Base-by-base conservation (phyloP, 92 coral and sea anemone species). In the Desmophyllum pertusum region DNA sequence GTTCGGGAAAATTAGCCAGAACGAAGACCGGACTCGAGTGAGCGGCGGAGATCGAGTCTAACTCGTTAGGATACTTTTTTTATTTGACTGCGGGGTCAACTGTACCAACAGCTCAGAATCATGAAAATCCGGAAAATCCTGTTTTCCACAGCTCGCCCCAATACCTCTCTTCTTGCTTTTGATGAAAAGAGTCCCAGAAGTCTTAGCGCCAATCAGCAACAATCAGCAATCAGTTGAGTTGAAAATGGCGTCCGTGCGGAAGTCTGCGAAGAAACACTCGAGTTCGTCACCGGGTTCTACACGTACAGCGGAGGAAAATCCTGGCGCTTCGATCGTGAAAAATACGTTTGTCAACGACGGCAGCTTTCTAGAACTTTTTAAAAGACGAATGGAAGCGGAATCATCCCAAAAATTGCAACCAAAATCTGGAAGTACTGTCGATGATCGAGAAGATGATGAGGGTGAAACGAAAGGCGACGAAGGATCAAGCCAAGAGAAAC, bases 331-430 rank as follows among this genome's bases (percentile, higher is more conserved):
- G 11, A 82, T 39, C 73, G 53, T 76, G 42, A 41, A 70, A 42
- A 93, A 93, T 72, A 52, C 86, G 48, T 96, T 96, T 83, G 99
- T 88, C 9, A 96, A 96, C 75, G 99, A 96, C 63, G 99, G 99
- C 13, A 96, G 97, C 79, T 96, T 96, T 81, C 86, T 96, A 55
- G 99, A 94, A 89, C 88, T 88, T 86, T 96, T 88, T 65, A 95
- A 90, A 71, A 91, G 88, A 75, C 87, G 88, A 84, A 88, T 94
- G 93, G 94, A 94, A 77, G 95, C 82, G 59, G 84, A 72, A 57
- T n/a, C n/a, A n/a, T 39, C 86, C n/a, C 53, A 72, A 33, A 82
- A 55, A 57, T 3, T 29, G 9, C 78, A 72, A 35, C 17, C 30
- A 25, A 71, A 23, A 19, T 2, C 77, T 25, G 77, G 42, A 72